Evolutionary conservation across 2,113 vertebrate species (phyloP), one percentile per base, ranked within the genome.

Genomic region (Gymnorhina tibicen): DNA sequence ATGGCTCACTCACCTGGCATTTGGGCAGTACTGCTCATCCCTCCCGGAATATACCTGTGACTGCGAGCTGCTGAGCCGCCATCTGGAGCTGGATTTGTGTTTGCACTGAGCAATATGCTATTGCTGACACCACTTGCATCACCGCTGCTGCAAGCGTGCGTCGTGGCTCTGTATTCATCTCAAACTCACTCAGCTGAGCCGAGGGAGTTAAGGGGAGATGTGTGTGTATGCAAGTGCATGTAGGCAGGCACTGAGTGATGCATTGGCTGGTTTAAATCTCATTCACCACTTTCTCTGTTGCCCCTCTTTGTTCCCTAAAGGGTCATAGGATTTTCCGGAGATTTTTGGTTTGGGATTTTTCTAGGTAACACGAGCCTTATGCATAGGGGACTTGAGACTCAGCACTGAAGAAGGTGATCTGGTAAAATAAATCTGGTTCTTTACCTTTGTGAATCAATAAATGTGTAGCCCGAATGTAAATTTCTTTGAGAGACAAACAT

Each of bases 51-150:
- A 59, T 75, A 87, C 92, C 87, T 93, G 58, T 39, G 81, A 17
- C 9, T 89, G 77, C 0, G 3, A 39, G 85, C 76, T 89, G 81
- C 85, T 47, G 81, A 82, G 78, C 85, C 20, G 58, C 90, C 90
- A 85, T 87, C 95, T 95, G 92, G 85, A 94, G 69, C 82, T 90
- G 11, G 20, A 13, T 64, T 85, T 63, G 53, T 66, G 63, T 85
- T 94, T 93, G 42, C 63, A 23, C 44, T 35, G 42, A 85, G 81
- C 64, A 89, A 18, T 67, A 46, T 42, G 68, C 84, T 58, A 4
- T 4, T 89, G 84, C 10, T 3, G 80, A 55, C 75, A 70, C 52
- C 70, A 7, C 73, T 66, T 80, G 50, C 50, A 77, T 50, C 58
- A 9, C 53, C 85, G 69, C 81, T 87, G 60, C 73, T 56, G 81